Base-by-base conservation (phyloP, 2,113 vertebrate genomes). In the Epinephelus fuscoguttatus region DNA sequence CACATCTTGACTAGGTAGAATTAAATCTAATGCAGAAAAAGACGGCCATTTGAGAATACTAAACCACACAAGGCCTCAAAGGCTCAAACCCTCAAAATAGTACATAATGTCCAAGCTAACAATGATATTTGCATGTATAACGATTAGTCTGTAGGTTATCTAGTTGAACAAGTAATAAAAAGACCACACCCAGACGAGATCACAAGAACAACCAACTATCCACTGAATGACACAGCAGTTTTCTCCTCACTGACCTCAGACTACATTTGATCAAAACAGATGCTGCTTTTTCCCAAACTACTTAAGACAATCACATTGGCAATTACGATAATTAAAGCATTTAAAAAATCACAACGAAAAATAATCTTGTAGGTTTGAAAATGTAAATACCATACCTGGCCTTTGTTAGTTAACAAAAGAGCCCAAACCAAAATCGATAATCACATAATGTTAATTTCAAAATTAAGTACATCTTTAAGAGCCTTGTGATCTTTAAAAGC, bases 141-240 rank as follows among this genome's bases (percentile, higher is more conserved):
- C 8, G 3, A 0, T 0, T 4, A 21, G 2, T 4, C 21, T 27
- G 11, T 1, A 18, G 0, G 0, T 1, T 4, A 62, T 33, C 30
- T 23, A 49, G 15, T 5, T 33, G 2, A 64, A 56, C 8, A 0
- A 33, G 21, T 14, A 42, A 37, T 25, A 47, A 74, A 4, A 68
- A 21, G 30, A 61, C 21, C 49, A 55, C 40, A 77, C 53, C 40
- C 66, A 63, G 27, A 68, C 25, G 40, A 25, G 42, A 27, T 53
- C 47, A 80, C 1, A 64, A 42, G 52, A 53, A 66, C 25, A 33
- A 61, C 49, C 27, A 55, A 12, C 72, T 19, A 45, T 13, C 52
- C 53, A 57, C 82, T 71, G 77, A 87, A 92, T 96, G 95, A 95
- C 95, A 91, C 91, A 94, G 94, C 93, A 94, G 1, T 84, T 93